Conservation (phyloP, 2,888 invertebrate genomes). For the Drosophila gaucha region DNA sequence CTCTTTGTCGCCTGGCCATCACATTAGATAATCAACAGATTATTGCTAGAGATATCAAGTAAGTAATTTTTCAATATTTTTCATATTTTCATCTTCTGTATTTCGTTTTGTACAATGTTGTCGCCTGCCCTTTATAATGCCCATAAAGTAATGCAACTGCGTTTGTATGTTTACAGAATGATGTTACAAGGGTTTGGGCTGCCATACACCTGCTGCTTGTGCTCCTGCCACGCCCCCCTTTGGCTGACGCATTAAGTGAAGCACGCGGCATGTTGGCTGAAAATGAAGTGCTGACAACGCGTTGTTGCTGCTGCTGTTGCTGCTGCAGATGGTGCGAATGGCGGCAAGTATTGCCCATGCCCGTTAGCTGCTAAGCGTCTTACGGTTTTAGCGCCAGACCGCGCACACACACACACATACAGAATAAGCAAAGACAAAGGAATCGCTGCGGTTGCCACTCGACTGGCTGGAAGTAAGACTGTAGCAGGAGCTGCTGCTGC, state of each 20-base stretch:
- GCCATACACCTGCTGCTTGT: constrained; percentile 21
- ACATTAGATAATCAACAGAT: too few relatives aligned
- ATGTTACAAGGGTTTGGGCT: constrained; percentile 6
- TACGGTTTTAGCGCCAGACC: constrained; percentile 55
- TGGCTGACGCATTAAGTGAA: constrained; percentile 71
- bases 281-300: constrained; percentile 80
- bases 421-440: constrained; percentile 42
- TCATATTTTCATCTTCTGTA: background rate
- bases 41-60: too few relatives aligned
- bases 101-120: constrained; percentile 1
- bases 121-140: constrained; percentile 44
- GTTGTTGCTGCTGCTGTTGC: constrained; percentile 36
- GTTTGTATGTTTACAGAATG: constrained; percentile 14
- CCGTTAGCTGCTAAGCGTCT: constrained; percentile 69
- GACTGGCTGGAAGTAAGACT: constrained; percentile 40
- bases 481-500: background rate
- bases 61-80: background rate
- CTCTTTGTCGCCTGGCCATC: background rate
- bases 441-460: constrained; percentile 62
- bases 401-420: constrained; percentile 25
- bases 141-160: constrained; percentile 51
- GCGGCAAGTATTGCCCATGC: constrained; percentile 48
- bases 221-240: constrained; percentile 8
- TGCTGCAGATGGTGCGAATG: constrained; percentile 57
- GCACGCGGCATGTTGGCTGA: constrained; percentile 72